Base-by-base conservation (phyloP, 2,888 invertebrate genomes). In the Plemyria rubiginata region DNA sequence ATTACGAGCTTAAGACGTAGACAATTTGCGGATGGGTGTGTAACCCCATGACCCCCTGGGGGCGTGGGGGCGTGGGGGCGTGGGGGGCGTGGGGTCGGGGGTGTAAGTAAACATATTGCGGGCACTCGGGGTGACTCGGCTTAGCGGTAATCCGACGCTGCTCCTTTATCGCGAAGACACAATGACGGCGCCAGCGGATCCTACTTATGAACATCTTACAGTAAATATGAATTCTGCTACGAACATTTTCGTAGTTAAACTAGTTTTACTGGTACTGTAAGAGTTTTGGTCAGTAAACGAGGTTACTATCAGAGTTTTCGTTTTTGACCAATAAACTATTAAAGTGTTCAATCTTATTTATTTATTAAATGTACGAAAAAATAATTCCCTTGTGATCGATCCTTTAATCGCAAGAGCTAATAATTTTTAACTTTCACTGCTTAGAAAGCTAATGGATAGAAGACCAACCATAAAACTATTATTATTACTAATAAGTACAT, bases 1-100 rank as follows among this genome's bases (percentile, higher is more conserved):
- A 91, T 90, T 89, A 91, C 84, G 82, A 75, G 75, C 83, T 84
- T 81, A 87, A 87, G 87, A 86, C 82, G 84, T 72, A 86, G 84
- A 88, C 85, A 86, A 87, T 89, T 86, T 85, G 86, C 78, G 80
- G 80, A 80, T 74, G 76, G 74, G 78, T 77, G 73, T 71, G 70
- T 50, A 54, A 53, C 50, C 60, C 55, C 57, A 43, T 22, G 29
- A 7, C 38, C 16, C 15, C 36, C 67, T 41, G 32, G 32, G 32
- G 8, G 32, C 3, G 2, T 5, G 4, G 29, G 22, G 49, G 32
- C 28, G 48, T 40, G 65, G 13, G 54, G 58, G 48, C 58, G 7
- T 66, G 56, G 68, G 55, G 65, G 52, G 53, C 29, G 50, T 65
- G 65, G 8, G 36, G 36, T 29, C 32, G 66, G 61, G 54, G 58